Evolutionary conservation across 2,888 invertebrate genomes (phyloP).

Genomic region (Ashinkailepas kermadecensis): DNA sequence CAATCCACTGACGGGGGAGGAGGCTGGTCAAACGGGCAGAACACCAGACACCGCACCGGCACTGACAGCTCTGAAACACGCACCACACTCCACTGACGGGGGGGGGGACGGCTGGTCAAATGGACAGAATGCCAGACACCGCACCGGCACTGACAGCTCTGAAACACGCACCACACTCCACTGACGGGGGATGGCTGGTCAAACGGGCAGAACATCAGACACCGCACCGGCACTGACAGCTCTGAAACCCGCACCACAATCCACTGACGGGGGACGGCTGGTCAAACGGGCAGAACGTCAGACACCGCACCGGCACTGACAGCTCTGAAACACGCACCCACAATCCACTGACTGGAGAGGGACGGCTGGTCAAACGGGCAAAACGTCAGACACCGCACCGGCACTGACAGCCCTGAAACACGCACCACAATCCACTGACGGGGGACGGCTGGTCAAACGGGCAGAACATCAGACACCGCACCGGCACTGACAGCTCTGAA

Average conservation of each 20-base stretch:
- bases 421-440: no score
- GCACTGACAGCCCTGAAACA: background rate
- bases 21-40: no score
- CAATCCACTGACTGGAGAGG: no score
- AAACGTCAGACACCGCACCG: conserved; percentile 28
- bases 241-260: background rate
- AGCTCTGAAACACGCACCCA: background rate
- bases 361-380: conserved; percentile 32
- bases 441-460: conserved; percentile 31
- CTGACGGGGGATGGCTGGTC: no score
- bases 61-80: background rate
- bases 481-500: conserved; percentile 7
- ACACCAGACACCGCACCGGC: conserved; percentile 27
- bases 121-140: conserved; percentile 32
- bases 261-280: no score
- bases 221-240: conserved; percentile 15
- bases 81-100: no score
- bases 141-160: conserved; percentile 9
- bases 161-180: background rate
- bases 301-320: conserved; percentile 24
- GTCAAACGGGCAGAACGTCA: no score
- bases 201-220: conserved; percentile 33
- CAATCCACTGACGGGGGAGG: no score
- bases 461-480: conserved; percentile 31
- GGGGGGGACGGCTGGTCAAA: conserved; percentile 30